Conservation (phyloP, 2,888 invertebrate species). For the Scaptomyza caliginosa region DNA sequence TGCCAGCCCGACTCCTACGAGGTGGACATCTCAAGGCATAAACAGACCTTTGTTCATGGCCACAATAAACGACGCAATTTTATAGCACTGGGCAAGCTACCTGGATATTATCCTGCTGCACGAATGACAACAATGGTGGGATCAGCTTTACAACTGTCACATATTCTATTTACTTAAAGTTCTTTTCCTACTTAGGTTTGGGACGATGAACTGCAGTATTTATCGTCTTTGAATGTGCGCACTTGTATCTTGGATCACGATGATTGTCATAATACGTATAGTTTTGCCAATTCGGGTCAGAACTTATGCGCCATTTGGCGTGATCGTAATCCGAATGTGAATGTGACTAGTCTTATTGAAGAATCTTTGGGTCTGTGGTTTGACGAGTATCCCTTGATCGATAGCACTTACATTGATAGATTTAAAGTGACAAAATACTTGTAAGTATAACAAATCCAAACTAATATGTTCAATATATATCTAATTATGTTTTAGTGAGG, state of each 20-base stretch:
- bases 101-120: slow-evolving; percentile 82
- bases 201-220: slow-evolving; percentile 83
- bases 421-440: slow-evolving; percentile 80
- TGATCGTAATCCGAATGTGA: slow-evolving; percentile 68
- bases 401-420: slow-evolving; percentile 78
- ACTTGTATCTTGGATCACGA: slow-evolving; percentile 83
- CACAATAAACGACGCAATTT: slow-evolving; percentile 82
- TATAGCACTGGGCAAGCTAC: slow-evolving; percentile 81
- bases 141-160: background rate
- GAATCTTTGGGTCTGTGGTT: slow-evolving; percentile 82
- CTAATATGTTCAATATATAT: background rate
- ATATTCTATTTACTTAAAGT: background rate
- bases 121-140: slow-evolving; percentile 83
- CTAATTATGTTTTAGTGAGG: slow-evolving; percentile 69
- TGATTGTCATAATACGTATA: slow-evolving; percentile 81
- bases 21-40: slow-evolving; percentile 73
- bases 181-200: slow-evolving; percentile 66
- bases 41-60: slow-evolving; percentile 76
- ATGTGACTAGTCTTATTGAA: slow-evolving; percentile 81
- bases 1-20: slow-evolving; percentile 79
- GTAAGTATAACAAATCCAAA: slow-evolving; percentile 63
- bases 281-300: slow-evolving; percentile 81
- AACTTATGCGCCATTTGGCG: slow-evolving; percentile 81
- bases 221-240: slow-evolving; percentile 81
- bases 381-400: slow-evolving; percentile 81